Percentiles rank a stretch among this genome's conserved stretches.
Evolutionary conservation across 2,797 vertebrate species (phyloP).

Genomic region (Silurus aristotelis): DNA sequence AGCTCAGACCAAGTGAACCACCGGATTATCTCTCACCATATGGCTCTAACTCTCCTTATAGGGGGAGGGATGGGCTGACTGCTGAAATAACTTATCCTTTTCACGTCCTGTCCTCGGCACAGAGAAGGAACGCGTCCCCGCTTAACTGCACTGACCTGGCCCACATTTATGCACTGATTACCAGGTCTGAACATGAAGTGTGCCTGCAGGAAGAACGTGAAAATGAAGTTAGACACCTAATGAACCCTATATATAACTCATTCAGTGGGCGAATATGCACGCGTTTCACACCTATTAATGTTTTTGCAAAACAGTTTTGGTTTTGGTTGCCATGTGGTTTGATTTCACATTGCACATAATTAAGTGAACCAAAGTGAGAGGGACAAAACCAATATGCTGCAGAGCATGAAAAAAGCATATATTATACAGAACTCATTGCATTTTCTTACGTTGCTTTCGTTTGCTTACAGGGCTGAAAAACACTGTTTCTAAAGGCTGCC

Average conservation of each 20-base stretch:
- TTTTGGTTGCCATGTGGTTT: neutral
- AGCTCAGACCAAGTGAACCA: slow-evolving; percentile 28
- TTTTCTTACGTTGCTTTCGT: neutral
- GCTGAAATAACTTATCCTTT: slow-evolving; percentile 35
- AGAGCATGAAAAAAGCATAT: neutral
- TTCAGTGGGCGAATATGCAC: too few relatives aligned
- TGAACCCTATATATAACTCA: neutral
- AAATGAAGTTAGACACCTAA: neutral
- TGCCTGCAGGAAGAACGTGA: neutral
- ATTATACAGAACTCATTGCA: neutral
- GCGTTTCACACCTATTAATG: neutral
- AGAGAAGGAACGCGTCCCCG: neutral
- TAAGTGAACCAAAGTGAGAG: neutral
- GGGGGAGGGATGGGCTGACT: slow-evolving; percentile 30
- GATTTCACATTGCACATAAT: neutral
- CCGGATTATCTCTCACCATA: slow-evolving; percentile 40
- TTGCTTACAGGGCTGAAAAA: too few relatives aligned
- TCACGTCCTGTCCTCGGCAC: neutral
- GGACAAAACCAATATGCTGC: neutral
- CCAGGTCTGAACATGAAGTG: neutral
- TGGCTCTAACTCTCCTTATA: slow-evolving; percentile 35
- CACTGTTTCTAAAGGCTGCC: too few relatives aligned
- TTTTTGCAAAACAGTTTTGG: neutral
- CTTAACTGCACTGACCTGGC: neutral
- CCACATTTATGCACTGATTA: neutral